Conservation (phyloP, 1,140 invertebrate species). For the Caenorhabditis briggsae region DNA sequence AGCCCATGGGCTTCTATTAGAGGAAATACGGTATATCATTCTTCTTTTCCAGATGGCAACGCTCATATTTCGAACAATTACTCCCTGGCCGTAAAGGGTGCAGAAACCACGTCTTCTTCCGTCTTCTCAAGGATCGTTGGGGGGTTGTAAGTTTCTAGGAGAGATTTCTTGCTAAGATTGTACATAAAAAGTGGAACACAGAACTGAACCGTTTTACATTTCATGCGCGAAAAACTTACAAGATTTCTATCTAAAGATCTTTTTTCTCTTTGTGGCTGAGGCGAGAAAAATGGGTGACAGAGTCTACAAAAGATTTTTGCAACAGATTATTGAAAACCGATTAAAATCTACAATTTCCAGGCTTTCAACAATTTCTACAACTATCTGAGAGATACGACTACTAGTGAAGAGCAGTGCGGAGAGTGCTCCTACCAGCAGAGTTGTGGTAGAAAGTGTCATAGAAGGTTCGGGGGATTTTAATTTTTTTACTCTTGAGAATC, state of each 20-base stretch:
- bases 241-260: not conserved
- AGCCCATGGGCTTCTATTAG: too few relatives aligned
- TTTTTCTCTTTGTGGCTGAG: not conserved
- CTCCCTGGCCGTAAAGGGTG: constrained; percentile 75
- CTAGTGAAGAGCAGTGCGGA: constrained; percentile 75
- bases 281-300: not conserved
- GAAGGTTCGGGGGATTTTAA: constrained; percentile 65
- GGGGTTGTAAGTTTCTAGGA: constrained; percentile 68
- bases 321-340: not conserved
- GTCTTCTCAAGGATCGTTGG: constrained; percentile 74
- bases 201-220: constrained; percentile 19
- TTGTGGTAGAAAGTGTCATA: constrained; percentile 74
- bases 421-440: constrained; percentile 76
- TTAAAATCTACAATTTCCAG: constrained; percentile 59
- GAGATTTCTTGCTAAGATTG: not conserved
- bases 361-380: constrained; percentile 77
- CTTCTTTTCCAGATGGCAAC: constrained; percentile 62
- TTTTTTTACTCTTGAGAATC: not conserved
- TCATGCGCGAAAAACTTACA: too few relatives aligned
- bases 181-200: constrained; percentile 6
- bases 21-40: not conserved
- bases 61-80: constrained; percentile 76
- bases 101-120: constrained; percentile 76
- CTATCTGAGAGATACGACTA: constrained; percentile 73
- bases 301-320: not conserved